These are phyloP conservation scores for Cryptops parisi DNA, from an alignment of 2,888 invertebrate genomes.

Conservation along the genomic window DNA sequence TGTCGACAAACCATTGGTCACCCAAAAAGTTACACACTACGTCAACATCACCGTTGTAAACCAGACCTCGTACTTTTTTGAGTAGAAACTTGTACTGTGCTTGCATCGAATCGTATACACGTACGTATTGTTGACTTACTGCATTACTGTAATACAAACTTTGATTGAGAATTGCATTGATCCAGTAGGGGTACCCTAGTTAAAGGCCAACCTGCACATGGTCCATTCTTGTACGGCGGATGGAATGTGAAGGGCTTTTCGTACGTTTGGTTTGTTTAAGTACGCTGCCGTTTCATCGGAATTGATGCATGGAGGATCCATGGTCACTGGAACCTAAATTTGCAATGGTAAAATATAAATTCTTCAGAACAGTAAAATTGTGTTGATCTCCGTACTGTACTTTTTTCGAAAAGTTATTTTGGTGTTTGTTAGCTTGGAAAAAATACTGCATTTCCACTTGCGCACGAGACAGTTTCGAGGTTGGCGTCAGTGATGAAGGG, in stretches of 20 bases:
- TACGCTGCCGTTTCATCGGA: conserved; percentile 18
- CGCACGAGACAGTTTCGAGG: too few relatives aligned
- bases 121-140: conserved; percentile 19
- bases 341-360: too few relatives aligned
- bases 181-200: too few relatives aligned
- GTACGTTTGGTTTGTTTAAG: conserved; percentile 20
- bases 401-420: too few relatives aligned
- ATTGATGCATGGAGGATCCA: conserved; percentile 22
- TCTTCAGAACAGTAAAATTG: too few relatives aligned
- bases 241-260: conserved; percentile 23
- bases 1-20: conserved; percentile 35
- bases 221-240: conserved; percentile 19
- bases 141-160: conserved; percentile 16
- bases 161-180: too few relatives aligned
- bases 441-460: too few relatives aligned
- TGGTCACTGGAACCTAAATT: too few relatives aligned
- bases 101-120: conserved; percentile 20
- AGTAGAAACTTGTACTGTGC: conserved; percentile 17
- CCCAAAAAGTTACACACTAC: conserved; percentile 38
- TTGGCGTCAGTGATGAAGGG: neutral
- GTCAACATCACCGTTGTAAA: conserved; percentile 23
- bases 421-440: too few relatives aligned
- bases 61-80: neutral
- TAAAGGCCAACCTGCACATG: conserved; percentile 23
- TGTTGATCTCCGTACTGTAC: too few relatives aligned